Evolutionary conservation across 2,888 invertebrate genomes (phyloP).

Genomic region (Imbricaverruca yamaguchii): DNA sequence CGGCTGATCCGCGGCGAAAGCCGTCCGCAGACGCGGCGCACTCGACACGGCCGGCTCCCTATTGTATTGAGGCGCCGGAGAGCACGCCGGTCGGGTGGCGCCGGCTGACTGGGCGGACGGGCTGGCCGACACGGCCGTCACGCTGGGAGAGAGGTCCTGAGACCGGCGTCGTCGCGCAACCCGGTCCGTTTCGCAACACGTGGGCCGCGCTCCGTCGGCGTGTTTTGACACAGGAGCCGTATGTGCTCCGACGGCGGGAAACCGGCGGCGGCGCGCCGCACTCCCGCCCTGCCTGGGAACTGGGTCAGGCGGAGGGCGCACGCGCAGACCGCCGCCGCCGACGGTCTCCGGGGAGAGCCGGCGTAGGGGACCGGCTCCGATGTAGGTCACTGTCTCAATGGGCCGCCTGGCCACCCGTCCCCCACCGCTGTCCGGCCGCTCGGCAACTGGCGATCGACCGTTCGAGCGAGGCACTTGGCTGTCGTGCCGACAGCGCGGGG

Average conservation of each 20-base stretch:
- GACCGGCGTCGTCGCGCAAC: no score
- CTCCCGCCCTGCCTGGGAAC: background rate
- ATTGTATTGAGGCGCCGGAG: no score
- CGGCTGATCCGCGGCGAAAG: background rate
- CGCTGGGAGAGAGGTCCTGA: no score
- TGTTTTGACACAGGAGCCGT: background rate
- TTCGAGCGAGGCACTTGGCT: background rate
- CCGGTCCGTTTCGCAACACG: no score
- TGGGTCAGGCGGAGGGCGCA: background rate
- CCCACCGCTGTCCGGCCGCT: no score
- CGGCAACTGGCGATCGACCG: no score
- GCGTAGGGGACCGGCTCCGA: background rate
- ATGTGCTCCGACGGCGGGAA: background rate
- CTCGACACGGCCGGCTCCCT: no score
- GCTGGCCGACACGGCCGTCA: no score
- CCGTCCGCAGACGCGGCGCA: background rate
- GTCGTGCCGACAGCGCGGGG: background rate
- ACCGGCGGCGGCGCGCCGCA: background rate
- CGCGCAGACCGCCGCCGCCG: background rate
- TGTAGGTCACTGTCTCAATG: background rate
- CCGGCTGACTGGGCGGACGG: no score
- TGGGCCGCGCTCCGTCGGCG: background rate
- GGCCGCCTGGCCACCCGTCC: background rate
- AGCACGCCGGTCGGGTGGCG: no score
- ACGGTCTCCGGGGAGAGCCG: background rate